Evolutionary conservation across 92 coral and sea anemone species (phyloP).

Genomic region (Zoanthus solanderi): DNA sequence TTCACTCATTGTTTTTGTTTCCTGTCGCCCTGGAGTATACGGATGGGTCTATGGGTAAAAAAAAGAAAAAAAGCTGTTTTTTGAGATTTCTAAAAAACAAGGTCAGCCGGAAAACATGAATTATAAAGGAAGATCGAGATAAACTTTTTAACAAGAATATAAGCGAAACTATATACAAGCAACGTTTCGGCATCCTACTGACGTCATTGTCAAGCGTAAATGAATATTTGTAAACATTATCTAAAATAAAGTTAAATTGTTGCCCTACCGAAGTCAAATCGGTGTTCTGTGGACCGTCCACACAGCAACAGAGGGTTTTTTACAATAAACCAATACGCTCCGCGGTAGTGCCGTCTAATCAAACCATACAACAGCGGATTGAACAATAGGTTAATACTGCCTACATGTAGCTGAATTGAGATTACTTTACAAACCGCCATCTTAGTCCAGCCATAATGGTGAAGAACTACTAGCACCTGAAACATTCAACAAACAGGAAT

Average conservation of each 20-base stretch:
- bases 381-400: constrained; percentile 55
- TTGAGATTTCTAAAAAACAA: too few relatives aligned
- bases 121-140: too few relatives aligned
- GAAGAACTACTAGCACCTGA: constrained; percentile 56
- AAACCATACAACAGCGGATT: constrained; percentile 68
- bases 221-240: not conserved
- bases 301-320: constrained; percentile 68
- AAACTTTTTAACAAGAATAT: too few relatives aligned
- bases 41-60: too few relatives aligned
- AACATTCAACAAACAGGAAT: not conserved
- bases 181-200: too few relatives aligned
- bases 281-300: constrained; percentile 41
- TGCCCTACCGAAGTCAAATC: constrained; percentile 70
- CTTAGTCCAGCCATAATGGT: constrained; percentile 58
- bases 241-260: not conserved
- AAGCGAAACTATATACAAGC: too few relatives aligned
- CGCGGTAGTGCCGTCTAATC: constrained; percentile 70
- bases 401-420: constrained; percentile 66
- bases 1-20: too few relatives aligned
- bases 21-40: too few relatives aligned
- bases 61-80: too few relatives aligned
- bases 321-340: constrained; percentile 69
- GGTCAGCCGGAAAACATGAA: too few relatives aligned
- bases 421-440: constrained; percentile 42
- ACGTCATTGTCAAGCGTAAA: too few relatives aligned